phyloP scores from a whole-genome alignment of 2,113 vertebrate genomes.

The Hoplias malabaricus region DNA sequence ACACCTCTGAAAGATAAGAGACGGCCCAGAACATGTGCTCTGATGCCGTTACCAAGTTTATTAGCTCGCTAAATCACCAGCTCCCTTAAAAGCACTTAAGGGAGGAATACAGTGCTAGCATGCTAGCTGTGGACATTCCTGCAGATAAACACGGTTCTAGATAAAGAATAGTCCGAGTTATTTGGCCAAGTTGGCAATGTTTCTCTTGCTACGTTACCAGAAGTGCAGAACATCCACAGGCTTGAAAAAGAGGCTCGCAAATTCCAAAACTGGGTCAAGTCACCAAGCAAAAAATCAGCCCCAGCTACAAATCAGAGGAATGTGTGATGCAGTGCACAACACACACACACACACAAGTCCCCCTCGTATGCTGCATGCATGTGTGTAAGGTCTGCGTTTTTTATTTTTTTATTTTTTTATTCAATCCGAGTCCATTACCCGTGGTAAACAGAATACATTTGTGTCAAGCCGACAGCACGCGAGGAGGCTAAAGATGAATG shows the following conservation, averaged over 20 bases:
- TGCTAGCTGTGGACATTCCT: neutral
- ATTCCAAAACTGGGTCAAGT: conserved; percentile 14
- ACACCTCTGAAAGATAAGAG: conserved; percentile 12
- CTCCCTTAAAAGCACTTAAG: neutral
- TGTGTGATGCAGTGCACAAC: neutral
- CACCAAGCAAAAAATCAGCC: conserved; percentile 7
- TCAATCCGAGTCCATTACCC: conserved; percentile 69
- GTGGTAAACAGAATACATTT: conserved; percentile 75
- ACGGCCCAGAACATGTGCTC: neutral
- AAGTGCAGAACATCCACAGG: neutral
- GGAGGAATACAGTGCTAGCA: neutral
- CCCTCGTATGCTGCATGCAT: conserved; percentile 6
- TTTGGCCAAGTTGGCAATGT: conserved; percentile 9
- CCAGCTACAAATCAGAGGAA: conserved; percentile 1
- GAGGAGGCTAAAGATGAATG: conserved; percentile 74
- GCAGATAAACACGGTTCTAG: neutral
- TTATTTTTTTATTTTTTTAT: conserved; percentile 40
- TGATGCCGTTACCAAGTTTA: conserved; percentile 13
- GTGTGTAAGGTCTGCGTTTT: conserved; percentile 8
- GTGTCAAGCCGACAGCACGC: conserved; percentile 65
- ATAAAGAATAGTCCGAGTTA: neutral
- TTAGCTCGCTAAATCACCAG: neutral
- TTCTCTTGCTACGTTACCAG: too few species aligned
- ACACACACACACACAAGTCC: neutral
- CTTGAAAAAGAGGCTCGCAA: neutral